Base-by-base conservation (phyloP, 1,140 invertebrate genomes). In the Psilanteris sp. region DNA sequence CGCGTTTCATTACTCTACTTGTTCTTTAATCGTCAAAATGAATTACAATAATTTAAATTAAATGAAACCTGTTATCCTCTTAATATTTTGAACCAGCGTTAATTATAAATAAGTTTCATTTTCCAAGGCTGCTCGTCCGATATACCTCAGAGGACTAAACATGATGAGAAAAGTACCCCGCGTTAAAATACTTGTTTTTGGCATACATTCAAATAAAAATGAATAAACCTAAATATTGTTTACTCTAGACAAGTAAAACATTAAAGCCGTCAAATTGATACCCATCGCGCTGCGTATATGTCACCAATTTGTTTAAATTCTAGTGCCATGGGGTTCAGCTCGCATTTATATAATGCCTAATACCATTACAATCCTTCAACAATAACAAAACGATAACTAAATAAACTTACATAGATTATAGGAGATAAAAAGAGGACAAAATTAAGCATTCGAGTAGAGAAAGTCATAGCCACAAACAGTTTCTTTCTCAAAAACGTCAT, bases 131-230 rank as follows among this genome's bases (percentile, higher is more conserved):
- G 77, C 72, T 79, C 46, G 77, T 79, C 77, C 72, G 77, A 76
- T 79, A 59, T 50, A 66, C 43, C 22, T 61, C 67, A 79, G 77
- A 79, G 77, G 77, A 79, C 77, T 76, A 79, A 79, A 79, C 77
- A 67, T 41, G 14, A 61, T 59, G 50, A 67, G 27, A 68, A 68
- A 50, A 16, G 13, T 44, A 52, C 29, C 24, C 46, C 27, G 11
- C 9, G 32, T 62, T 10, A 55, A 26, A 59, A 41, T 36, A 24
- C 36, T 29, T 10, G 7, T 44, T 15, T 18, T 34, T n/a, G n/a
- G n/a, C n/a, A n/a, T n/a, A n/a, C n/a, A n/a, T n/a, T 0, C 22
- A 34, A 32, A 76, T 20, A 20, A 20, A 20, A 20, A 20, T 3
- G 5, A 20, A 20, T 20, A 20, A 20, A n/a, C n/a, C n/a, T n/a